These are phyloP conservation scores for Sylvicapra grimmia DNA, from an alignment of 2,113 vertebrate species.

Conservation along the genomic window DNA sequence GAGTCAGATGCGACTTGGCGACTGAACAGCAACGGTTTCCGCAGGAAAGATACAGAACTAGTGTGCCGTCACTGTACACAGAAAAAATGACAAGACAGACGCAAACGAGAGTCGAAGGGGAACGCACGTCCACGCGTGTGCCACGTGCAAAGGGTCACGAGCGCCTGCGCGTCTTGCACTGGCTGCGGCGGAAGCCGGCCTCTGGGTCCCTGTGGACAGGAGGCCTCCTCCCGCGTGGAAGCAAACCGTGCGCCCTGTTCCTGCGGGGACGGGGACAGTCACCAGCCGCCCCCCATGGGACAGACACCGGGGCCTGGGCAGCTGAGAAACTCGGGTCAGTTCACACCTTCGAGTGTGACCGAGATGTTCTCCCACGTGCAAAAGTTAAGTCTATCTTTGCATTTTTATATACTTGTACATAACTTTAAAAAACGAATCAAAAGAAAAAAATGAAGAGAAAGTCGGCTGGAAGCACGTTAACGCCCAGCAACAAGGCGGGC, in stretches of 20 bases:
- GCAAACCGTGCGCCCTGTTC: background rate
- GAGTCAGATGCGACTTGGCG: background rate
- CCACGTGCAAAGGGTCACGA: background rate
- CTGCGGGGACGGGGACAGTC: background rate
- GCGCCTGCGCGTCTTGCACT: rapidly evolving
- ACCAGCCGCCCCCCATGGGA: background rate
- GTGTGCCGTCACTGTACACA: background rate
- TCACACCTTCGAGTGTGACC: background rate
- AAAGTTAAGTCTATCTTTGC: background rate
- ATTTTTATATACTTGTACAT: background rate
- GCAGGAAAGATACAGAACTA: background rate
- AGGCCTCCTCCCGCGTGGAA: background rate
- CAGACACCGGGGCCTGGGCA: background rate
- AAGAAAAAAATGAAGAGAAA: background rate
- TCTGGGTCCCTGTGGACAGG: too few species aligned
- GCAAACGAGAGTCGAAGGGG: rapidly evolving
- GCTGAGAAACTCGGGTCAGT: background rate
- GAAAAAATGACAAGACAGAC: too few species aligned
- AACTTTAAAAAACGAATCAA: background rate
- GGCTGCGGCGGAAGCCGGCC: too few species aligned
- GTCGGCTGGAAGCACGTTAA: rapidly evolving
- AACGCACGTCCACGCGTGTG: rapidly evolving
- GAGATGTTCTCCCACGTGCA: background rate
- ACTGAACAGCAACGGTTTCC: background rate
- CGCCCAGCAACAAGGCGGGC: rapidly evolving